A percentile compares a stretch with the other conserved stretches of the same genome.
Evolutionary conservation across 2,797 vertebrate genomes (phyloP).

Genomic region (Darevskia mixta): DNA sequence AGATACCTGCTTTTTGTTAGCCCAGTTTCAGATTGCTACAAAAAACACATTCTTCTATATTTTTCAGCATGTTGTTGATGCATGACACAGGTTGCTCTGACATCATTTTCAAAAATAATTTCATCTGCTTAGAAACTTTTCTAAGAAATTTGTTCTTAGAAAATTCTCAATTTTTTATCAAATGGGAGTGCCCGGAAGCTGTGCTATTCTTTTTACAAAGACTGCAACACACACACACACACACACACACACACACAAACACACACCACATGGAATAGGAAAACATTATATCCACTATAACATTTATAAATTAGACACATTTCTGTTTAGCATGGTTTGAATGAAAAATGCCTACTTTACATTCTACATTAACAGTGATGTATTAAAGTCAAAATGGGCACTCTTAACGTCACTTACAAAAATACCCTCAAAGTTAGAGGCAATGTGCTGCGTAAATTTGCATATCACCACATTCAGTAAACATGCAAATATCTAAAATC

Average conservation of each 20-base stretch:
- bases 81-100: background rate
- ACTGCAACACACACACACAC: no score
- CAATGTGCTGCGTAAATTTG: background rate
- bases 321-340: background rate
- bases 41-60: background rate
- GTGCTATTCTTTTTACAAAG: background rate
- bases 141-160: no score
- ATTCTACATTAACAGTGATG: background rate
- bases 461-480: background rate
- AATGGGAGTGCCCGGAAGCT: no score
- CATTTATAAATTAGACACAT: background rate
- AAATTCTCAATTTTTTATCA: background rate
- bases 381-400: background rate
- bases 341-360: slow-evolving; percentile 4
- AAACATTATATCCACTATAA: background rate
- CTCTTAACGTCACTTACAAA: background rate
- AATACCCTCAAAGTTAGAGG: background rate
- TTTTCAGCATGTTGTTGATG: background rate
- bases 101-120: background rate
- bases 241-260: no score
- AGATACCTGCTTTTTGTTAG: no score
- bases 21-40: background rate
- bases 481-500: background rate
- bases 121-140: background rate
- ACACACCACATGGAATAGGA: no score